These are phyloP conservation scores for Sitta europaea DNA, from an alignment of 2,113 vertebrate genomes.

Conservation along the genomic window DNA sequence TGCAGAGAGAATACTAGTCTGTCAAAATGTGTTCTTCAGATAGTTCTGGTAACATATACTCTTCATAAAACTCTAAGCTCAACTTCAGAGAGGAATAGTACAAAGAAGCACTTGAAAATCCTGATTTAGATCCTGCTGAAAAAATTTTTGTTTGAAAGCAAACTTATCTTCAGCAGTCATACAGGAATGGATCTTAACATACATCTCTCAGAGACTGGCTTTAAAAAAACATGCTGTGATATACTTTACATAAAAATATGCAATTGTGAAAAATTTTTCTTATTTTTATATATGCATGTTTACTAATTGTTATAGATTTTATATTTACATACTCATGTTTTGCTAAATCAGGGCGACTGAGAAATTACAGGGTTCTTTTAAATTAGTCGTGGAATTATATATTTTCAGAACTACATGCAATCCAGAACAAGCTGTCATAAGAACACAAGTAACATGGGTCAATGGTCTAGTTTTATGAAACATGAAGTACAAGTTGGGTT, in stretches of 20 bases:
- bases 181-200: not conserved
- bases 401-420: not conserved
- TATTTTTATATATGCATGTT: not conserved
- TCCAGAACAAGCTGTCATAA: not conserved
- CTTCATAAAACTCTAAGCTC: not conserved
- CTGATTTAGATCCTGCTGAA: not conserved
- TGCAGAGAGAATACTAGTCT: not conserved
- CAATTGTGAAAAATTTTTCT: not conserved
- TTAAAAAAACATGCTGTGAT: not conserved
- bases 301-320: not conserved
- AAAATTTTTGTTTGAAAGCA: not conserved
- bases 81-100: not conserved
- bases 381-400: not conserved
- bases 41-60: not conserved
- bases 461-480: not conserved
- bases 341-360: not conserved
- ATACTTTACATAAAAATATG: not conserved
- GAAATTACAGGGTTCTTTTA: not conserved
- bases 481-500: not conserved
- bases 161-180: not conserved
- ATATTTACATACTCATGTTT: not conserved
- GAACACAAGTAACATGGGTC: not conserved
- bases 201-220: not conserved
- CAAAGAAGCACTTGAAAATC: not conserved
- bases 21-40: not conserved